Percentiles rank a stretch among this genome's conserved stretches.
phyloP scores from a whole-genome alignment of 2,888 invertebrate genomes.

The Pandemis heparana region DNA sequence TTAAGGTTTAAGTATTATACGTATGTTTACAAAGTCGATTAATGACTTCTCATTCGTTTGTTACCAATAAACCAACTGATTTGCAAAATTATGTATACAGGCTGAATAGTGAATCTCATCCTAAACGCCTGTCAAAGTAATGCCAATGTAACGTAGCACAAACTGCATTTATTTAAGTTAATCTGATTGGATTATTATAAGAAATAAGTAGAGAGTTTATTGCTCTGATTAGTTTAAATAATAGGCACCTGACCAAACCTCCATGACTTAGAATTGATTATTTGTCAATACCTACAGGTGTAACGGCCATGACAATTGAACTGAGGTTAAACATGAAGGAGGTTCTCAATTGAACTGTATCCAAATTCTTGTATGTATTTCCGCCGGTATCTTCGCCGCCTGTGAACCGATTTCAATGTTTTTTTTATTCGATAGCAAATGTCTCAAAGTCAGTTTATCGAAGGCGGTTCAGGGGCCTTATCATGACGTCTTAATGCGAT shows the following conservation, averaged over 20 bases:
- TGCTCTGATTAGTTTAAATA: not conserved
- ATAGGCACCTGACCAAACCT: not conserved
- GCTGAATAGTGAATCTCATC: not conserved
- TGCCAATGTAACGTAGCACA: not conserved
- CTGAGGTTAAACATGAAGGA: too few relatives aligned
- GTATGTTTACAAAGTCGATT: not conserved
- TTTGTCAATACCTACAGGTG: not conserved
- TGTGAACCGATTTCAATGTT: too few relatives aligned
- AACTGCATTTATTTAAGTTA: constrained; percentile 8
- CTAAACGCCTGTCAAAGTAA: not conserved
- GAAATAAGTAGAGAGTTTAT: not conserved
- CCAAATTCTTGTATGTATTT: too few relatives aligned
- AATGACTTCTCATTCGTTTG: not conserved
- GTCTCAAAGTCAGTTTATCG: too few relatives aligned
- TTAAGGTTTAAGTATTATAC: not conserved
- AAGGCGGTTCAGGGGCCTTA: too few relatives aligned
- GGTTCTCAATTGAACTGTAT: too few relatives aligned
- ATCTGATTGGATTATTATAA: not conserved
- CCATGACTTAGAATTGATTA: not conserved
- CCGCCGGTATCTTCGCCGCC: too few relatives aligned
- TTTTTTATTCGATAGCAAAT: too few relatives aligned
- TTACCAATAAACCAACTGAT: constrained; percentile 34
- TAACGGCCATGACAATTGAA: too few relatives aligned
- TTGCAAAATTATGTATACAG: not conserved
- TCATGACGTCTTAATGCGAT: too few relatives aligned